Base-by-base conservation (phyloP, 2,888 invertebrate genomes). In the Apodemia duryi region DNA sequence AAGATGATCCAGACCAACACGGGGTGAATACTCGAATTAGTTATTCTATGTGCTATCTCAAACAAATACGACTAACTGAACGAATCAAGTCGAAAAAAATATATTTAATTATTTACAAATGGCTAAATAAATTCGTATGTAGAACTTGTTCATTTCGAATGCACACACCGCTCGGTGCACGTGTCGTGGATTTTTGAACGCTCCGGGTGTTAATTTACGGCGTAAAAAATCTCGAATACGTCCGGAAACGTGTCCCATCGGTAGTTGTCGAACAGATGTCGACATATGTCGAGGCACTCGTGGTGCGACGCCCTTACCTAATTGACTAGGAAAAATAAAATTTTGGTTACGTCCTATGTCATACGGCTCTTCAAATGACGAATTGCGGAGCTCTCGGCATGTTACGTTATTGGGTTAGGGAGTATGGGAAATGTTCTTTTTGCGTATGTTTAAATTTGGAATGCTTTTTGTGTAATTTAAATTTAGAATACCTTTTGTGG, bases 211-310 rank as follows among this genome's bases (percentile, higher is more conserved):
- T 85, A 85, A 85, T 85, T 85, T 85, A 76, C 79, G 76, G 76
- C 77, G 77, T 81, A 84, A 86, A 88, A 87, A 86, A 84, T 81
- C 77, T 76, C 77, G 77, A 77, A 77, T 79, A 77, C 74, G 79
- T 77, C 86, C 88, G 89, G 90, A 90, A 87, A 86, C 82, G 83
- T 81, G 84, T 81, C 81, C 76, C 84, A 84, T 82, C 81, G 86
- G 83, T 82, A 83, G 82, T 84, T 77, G 82, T 83, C 80, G 84
- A 89, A 88, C 91, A 90, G 85, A 90, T 91, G 90, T 88, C 85
- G 86, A 89, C 89, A 89, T 88, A 83, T 88, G 89, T 86, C 84
- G 82, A 71, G 72, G 71, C 73, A 70, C 74, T 72, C 70, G 69
- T 66, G 69, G 57, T 75, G 76, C 72, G 73, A 73, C 77, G 79